These are phyloP conservation scores for Ostrea edulis DNA, from an alignment of 1,140 invertebrate species.

Conservation along the genomic window DNA sequence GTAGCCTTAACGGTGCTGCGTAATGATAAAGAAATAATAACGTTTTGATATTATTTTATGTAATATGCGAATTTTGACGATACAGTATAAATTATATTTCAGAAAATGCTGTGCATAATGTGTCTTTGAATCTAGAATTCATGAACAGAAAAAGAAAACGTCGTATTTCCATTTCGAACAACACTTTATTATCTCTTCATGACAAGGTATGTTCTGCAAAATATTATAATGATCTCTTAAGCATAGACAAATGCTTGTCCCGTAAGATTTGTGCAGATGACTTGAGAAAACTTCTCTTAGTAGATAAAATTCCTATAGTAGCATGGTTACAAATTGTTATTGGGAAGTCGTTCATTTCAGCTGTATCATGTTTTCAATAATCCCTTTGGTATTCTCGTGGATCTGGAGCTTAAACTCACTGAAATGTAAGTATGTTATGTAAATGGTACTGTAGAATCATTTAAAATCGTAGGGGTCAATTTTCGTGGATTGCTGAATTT, in stretches of 20 bases:
- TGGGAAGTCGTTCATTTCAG: not conserved
- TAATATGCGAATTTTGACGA: not conserved
- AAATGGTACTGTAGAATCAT: too few species aligned
- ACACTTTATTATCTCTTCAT: not conserved
- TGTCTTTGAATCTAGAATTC: not conserved
- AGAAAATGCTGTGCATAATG: not conserved
- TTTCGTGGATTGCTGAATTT: too few species aligned
- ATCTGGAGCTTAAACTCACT: not conserved
- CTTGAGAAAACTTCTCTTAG: too few species aligned
- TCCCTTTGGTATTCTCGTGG: constrained; percentile 2
- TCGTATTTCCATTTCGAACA: not conserved
- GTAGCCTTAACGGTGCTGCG: too few species aligned
- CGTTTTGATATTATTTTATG: not conserved
- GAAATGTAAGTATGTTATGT: not conserved
- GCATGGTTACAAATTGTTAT: not conserved
- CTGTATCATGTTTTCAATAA: not conserved
- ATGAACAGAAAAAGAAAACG: not conserved
- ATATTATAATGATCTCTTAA: not conserved
- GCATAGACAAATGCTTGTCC: not conserved
- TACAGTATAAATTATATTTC: not conserved
- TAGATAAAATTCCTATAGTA: too few species aligned
- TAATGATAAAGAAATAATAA: not conserved
- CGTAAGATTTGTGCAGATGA: too few species aligned
- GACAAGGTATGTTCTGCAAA: not conserved
- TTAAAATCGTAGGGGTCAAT: too few species aligned